Base-by-base conservation (phyloP, 1,140 invertebrate genomes). In the Colletes gigas region DNA sequence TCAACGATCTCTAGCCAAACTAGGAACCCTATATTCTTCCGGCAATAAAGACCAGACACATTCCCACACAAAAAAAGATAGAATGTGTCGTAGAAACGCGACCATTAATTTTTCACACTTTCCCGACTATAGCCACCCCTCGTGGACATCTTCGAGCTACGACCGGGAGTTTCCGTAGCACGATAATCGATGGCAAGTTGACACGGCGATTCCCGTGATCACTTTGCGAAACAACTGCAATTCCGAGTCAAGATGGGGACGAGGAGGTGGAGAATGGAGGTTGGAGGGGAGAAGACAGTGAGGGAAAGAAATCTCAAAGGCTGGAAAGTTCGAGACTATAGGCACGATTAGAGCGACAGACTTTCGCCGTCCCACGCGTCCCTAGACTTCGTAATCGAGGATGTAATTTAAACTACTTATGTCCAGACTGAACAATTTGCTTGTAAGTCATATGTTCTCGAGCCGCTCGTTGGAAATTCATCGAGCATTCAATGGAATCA, bases 341-440 rank as follows among this genome's bases (percentile, higher is more conserved):
- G 19, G 1, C 65, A 14, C 15, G 68, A 75, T 78, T 63, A 74
- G 66, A 57, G 17, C 70, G 71, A 72, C 83, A 84, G 78, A 85
- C 79, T 85, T 84, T 85, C 83, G 78, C 84, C 84, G 73, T 85
- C 84, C 83, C 69, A 81, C 84, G 78, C 84, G 84, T 81, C 68
- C 54, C 78, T 73, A 47, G 72, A 62, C 73, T 81, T 85, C 83
- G 78, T 85, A 86, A 86, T 86, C 83, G 79, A 85, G 84, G 80
- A 85, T 86, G 83, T 86, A 86, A 85, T 85, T 85, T 85, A 80
- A 79, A 85, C 68, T 84, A 78, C 83, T 81, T 84, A 81, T 65
- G 69, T 55, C 78, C 83, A 82, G 83, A 80, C 60, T 65, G 71
- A 72, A 85, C 73, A 85, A 85, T 85, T 84, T 82, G 59, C 68